Evolutionary conservation across 2,797 vertebrate species (phyloP), one percentile per base, ranked within the genome.

Genomic region (Lepidocolaptes lacrymiger): DNA sequence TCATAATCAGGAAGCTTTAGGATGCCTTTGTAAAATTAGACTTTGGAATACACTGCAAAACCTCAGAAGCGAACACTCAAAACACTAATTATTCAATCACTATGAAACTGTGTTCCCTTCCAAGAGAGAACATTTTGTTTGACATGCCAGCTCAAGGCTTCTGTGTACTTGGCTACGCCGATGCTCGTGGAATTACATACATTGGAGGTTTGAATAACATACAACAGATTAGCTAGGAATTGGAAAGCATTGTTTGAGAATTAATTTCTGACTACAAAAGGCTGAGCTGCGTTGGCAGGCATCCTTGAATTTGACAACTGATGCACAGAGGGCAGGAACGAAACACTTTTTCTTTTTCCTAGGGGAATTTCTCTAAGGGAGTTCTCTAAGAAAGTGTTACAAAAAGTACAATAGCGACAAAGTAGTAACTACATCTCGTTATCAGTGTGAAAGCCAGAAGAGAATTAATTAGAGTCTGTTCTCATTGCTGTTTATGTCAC

Each of bases 221-320:
- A 28, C 62, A 77, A 37, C 54, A 93, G 69, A 94, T 95, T 89
- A 95, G 51, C 72, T 36, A 68, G 86, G 28, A 91, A 78, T 43
- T 91, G 76, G 75, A 89, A 92, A 85, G 58, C 75, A 80, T 96
- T 94, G 81, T 94, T 41, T 89, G 82, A 75, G 88, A 92, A 88
- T 64, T 10, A 90, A 72, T 94, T 96, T 95, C 81, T 73, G 81
- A 73, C 93, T 74, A 94, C 81, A 96, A 95, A 93, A 93, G 90
- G 68, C 93, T 95, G 84, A 80, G 64, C 28, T 51, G 64, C 0
- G 0, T 88, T 95, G 94, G 93, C 92, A 95, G 51, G 14, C 56
- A 83, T 78, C 96, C 96, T 94, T 94, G 93, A 66, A 58, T 94
- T 55, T 91, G 88, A 90, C 85, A 90, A 87, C 37, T 66, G 79